Base-by-base conservation (phyloP, 2,797 vertebrate genomes). In the Oreortyx pictus region DNA sequence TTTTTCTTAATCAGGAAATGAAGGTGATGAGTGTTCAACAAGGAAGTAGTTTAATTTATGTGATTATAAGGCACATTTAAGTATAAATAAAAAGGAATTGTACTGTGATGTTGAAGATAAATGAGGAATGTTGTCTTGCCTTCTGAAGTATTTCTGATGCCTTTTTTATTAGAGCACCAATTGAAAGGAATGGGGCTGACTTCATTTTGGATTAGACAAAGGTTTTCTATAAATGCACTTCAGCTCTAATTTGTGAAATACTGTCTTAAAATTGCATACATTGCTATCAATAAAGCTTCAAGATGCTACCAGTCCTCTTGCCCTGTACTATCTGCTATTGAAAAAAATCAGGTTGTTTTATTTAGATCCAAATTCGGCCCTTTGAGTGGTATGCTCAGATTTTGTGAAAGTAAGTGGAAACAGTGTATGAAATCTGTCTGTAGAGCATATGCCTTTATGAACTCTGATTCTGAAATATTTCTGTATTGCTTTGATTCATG, bases 401-500 rank as follows among this genome's bases (percentile, higher is more conserved):
- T 22, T 71, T 60, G 44, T 64, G 22, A 80, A 82, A 90, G 60
- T 27, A 33, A 71, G 57, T 29, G 57, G 68, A 67, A 89, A 93
- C 16, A 76, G 13, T 27, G 41, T 4, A 6, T 1, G 3, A 56
- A 74, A 52, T 61, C 61, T 39, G 81, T 15, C 6, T 39, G 73
- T 49, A 72, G 54, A 80, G 39, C 31, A 33, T 1, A 65, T 2
- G 5, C 27, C 20, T n/a, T 84, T 65, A 68, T 11, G 57, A 87
- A 47, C 54, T 65, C 33, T 25, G 49, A 14, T 84, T 86, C 68
- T 62, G 71, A 82, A 89, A 23, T 54, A 17, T 33, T 79, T 86
- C 44, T 82, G 20, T 23, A 35, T n/a, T 54, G 23, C 37, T 87
- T 86, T 54, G 25, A 44, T 68, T 90, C 49, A 43, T 23, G 46